phyloP scores from a whole-genome alignment of 2,113 vertebrate species.

The Okapia johnstoni region DNA sequence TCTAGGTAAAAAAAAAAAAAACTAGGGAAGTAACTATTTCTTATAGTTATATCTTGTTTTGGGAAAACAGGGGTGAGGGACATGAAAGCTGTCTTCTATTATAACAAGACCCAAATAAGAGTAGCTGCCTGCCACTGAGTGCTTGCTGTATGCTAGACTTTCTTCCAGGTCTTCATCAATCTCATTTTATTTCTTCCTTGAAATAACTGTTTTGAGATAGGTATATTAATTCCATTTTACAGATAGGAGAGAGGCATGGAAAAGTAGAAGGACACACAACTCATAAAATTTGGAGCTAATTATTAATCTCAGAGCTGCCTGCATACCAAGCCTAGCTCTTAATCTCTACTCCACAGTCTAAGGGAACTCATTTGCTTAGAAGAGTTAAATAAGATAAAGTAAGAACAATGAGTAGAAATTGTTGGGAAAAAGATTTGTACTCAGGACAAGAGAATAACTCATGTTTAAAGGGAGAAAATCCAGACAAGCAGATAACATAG shows the following conservation, averaged over 20 bases:
- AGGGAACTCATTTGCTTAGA: not conserved
- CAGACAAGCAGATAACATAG: not conserved
- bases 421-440: not conserved
- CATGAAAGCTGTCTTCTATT: not conserved
- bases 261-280: not conserved
- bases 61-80: not conserved
- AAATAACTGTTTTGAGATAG: not conserved
- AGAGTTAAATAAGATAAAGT: not conserved
- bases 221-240: not conserved
- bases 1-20: not conserved
- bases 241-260: not conserved
- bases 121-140: not conserved
- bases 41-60: not conserved
- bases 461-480: not conserved
- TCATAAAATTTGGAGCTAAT: not conserved
- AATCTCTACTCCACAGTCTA: not conserved
- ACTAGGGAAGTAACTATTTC: not conserved
- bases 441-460: not conserved
- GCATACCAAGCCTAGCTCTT: not conserved
- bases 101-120: not conserved
- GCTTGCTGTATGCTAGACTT: not conserved
- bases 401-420: not conserved
- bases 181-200: not conserved
- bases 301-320: not conserved
- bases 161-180: not conserved